These are phyloP conservation scores for Conomelus anceps DNA, from an alignment of 2,888 invertebrate species.

Conservation along the genomic window DNA sequence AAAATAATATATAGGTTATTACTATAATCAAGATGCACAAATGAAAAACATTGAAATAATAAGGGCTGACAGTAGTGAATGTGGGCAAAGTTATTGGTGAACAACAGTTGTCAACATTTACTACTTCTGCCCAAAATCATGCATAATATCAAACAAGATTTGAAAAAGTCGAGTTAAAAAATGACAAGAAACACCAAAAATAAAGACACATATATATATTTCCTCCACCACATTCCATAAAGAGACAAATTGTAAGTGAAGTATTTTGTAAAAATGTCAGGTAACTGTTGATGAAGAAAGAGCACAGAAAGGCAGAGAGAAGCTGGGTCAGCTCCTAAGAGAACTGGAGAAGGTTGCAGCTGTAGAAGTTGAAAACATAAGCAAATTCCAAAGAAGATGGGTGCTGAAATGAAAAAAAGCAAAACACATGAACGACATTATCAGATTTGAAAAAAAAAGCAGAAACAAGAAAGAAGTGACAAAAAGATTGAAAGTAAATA, in stretches of 20 bases:
- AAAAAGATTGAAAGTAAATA: not conserved
- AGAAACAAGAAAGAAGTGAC: not conserved
- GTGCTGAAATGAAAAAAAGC: not conserved
- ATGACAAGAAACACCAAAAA: not conserved
- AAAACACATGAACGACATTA: not conserved
- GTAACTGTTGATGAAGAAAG: not conserved
- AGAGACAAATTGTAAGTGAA: not conserved
- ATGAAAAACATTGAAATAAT: not conserved
- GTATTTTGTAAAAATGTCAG: not conserved
- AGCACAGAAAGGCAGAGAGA: not conserved
- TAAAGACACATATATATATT: not conserved
- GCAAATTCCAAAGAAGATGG: not conserved
- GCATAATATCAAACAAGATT: not conserved
- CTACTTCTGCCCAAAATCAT: not conserved
- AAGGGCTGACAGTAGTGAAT: not conserved
- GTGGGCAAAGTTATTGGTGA: not conserved
- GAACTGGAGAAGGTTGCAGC: not conserved
- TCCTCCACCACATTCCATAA: not conserved
- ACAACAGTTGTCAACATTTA: not conserved
- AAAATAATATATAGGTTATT: not conserved
- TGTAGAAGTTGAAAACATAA: not conserved
- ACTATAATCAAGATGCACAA: not conserved
- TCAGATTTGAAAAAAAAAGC: not conserved
- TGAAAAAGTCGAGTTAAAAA: not conserved
- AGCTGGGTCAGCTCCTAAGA: not conserved